Percentiles rank a stretch among this genome's conserved stretches.
Evolutionary conservation across 2,888 invertebrate species (phyloP).

Genomic region (Steromphala cineraria): DNA sequence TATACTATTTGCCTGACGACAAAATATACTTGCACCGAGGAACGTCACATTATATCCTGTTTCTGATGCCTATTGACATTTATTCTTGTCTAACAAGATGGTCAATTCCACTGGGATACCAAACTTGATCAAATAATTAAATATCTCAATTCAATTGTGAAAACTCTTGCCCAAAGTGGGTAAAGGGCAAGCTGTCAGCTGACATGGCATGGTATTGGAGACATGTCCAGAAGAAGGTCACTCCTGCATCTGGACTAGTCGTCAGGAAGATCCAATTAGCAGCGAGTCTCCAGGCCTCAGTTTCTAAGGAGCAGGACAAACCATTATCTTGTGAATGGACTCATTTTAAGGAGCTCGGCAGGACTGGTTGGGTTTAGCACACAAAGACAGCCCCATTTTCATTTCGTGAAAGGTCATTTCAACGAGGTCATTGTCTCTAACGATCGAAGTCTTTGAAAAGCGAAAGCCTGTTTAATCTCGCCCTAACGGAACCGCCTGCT

Average conservation of each 20-base stretch:
- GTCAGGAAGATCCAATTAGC: neutral
- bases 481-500: neutral
- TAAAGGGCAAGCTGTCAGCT: neutral
- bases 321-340: neutral
- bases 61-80: neutral
- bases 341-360: neutral
- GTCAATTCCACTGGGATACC: neutral
- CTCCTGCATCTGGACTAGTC: neutral
- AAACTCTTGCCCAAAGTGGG: neutral
- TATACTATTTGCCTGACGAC: too few species aligned
- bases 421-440: neutral
- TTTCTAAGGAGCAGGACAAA: neutral
- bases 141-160: neutral
- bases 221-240: neutral
- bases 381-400: neutral
- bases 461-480: neutral
- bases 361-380: neutral
- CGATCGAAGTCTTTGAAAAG: too few species aligned
- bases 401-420: neutral
- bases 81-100: neutral
- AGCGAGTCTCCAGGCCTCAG: neutral
- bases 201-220: neutral
- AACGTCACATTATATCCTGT: neutral
- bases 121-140: neutral
- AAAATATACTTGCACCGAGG: too few species aligned